Evolutionary conservation across 2,888 invertebrate genomes (phyloP), one percentile per base, ranked within the genome.

Genomic region (Acrobasis consociella): DNA sequence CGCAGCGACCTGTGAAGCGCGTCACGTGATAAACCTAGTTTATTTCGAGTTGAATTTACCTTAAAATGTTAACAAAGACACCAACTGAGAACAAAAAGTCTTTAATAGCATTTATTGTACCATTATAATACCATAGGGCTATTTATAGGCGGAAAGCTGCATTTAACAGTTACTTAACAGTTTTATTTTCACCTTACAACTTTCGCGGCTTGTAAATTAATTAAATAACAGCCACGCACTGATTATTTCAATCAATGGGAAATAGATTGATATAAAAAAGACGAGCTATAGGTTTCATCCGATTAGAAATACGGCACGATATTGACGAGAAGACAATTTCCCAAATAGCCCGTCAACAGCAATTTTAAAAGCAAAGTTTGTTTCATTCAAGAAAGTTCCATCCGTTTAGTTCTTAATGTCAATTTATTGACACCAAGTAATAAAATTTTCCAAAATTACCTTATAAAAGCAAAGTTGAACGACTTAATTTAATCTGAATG

Each of bases 1-100:
- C 82, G 80, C 81, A 73, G 68, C 39, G 17, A 37, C 15, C 49
- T 51, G 55, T 49, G 55, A 55, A 55, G 22, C 13, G 49, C 17
- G 42, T 7, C 22, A 17, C 17, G 46, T 42, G 13, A 56, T 42
- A 53, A 55, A 49, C 49, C 15, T 53, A 39, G 17, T 22, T 46
- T 31, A 39, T 13, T 60, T 42, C 22, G 17, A 49, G 49, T n/a
- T 2, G 2, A 46, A 46, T 13, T 5, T 42, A 1, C 13, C 42
- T 42, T 31, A 22, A 22, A 22, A 22, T 22, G 22, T 22, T 22
- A 31, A 31, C 31, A 31, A 31, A 31, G 31, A 31, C 5, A 7
- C 2, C 8, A 31, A 31, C 7, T 31, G 31, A 31, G 5, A 31
- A 31, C 31, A 31, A 31, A 22, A 31, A 31, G 31, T 5, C 2